Percentiles rank a stretch among this genome's conserved stretches.
phyloP scores from a whole-genome alignment of 2,113 vertebrate genomes.

The Arothron firmamentum region DNA sequence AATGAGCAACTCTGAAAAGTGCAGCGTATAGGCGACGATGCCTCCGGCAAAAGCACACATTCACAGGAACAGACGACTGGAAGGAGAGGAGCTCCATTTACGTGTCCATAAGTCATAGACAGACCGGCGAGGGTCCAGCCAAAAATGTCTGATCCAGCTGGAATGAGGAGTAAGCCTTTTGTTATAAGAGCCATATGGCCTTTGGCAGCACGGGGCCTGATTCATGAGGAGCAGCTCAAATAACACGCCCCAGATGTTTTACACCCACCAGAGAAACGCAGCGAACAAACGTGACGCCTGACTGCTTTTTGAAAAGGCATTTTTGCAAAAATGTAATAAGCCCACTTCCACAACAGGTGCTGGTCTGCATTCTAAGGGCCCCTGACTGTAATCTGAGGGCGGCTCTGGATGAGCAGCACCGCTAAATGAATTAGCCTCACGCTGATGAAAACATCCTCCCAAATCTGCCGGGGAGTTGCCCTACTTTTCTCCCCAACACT shows the following conservation, averaged over 20 bases:
- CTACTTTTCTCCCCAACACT: slow-evolving; percentile 47
- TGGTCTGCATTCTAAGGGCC: slow-evolving; percentile 9
- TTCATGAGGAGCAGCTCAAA: slow-evolving; percentile 24
- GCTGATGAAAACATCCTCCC: slow-evolving; percentile 54
- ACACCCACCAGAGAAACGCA: background rate
- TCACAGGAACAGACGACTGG: slow-evolving; percentile 7
- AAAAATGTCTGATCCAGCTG: slow-evolving; percentile 22
- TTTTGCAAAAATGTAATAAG: slow-evolving; percentile 1
- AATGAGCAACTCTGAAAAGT: slow-evolving; percentile 6
- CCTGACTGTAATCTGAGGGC: slow-evolving; percentile 35
- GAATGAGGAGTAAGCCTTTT: slow-evolving; percentile 5
- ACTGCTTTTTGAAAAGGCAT: slow-evolving; percentile 7
- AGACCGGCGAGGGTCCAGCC: slow-evolving; percentile 2
- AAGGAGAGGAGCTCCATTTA: slow-evolving; percentile 1
- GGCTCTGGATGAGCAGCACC: slow-evolving; percentile 41
- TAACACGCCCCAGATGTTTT: slow-evolving; percentile 39
- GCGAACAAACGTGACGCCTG: slow-evolving; percentile 1
- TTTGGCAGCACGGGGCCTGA: slow-evolving; percentile 27
- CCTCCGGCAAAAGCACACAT: slow-evolving; percentile 8
- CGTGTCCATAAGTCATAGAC: slow-evolving; percentile 11
- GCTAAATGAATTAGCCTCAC: slow-evolving; percentile 50
- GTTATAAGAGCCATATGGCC: slow-evolving; percentile 18
- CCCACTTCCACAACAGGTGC: slow-evolving; percentile 2
- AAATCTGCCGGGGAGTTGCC: slow-evolving; percentile 51
- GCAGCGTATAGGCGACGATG: background rate